Percentiles rank a stretch among this genome's conserved stretches.
Conservation (phyloP, 2,888 invertebrate species). For the Sinohyriopsis cumingii region DNA sequence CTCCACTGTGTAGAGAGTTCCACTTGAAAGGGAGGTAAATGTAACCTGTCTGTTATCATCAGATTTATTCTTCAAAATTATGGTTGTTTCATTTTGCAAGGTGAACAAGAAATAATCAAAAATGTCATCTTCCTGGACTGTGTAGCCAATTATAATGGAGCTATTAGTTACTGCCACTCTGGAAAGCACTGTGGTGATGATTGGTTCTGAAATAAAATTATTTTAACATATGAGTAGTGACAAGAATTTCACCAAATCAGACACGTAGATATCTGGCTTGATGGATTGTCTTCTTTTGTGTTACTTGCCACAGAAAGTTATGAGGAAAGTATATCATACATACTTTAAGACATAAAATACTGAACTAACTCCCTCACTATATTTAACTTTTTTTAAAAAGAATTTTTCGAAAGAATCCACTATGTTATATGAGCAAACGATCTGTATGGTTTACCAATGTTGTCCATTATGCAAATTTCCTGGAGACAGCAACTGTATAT, state of each 20-base stretch:
- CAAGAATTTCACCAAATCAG: neutral
- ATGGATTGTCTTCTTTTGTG: neutral
- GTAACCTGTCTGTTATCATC: constrained; percentile 28
- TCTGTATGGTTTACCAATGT: too few species aligned
- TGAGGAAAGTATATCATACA: too few species aligned
- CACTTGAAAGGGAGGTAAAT: constrained; percentile 45
- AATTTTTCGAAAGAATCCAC: too few species aligned
- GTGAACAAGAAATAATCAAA: constrained; percentile 48
- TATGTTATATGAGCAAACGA: too few species aligned
- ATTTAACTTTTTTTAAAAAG: too few species aligned
- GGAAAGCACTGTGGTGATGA: constrained; percentile 17
- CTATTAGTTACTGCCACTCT: constrained; percentile 17
- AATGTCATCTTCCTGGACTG: constrained; percentile 26
- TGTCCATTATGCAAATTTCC: too few species aligned
- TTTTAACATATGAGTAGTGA: neutral
- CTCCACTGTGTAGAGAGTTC: constrained; percentile 44
- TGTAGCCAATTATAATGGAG: constrained; percentile 41
- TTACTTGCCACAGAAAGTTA: too few species aligned
- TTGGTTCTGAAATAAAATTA: constrained; percentile 26
- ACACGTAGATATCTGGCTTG: neutral
- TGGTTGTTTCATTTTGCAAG: constrained; percentile 22
- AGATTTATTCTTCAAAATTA: constrained; percentile 30
- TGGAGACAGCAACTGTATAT: too few species aligned
- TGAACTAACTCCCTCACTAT: too few species aligned
- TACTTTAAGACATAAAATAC: too few species aligned